Conservation (phyloP, 2,113 vertebrate species). For the Seriola rivoliana region DNA sequence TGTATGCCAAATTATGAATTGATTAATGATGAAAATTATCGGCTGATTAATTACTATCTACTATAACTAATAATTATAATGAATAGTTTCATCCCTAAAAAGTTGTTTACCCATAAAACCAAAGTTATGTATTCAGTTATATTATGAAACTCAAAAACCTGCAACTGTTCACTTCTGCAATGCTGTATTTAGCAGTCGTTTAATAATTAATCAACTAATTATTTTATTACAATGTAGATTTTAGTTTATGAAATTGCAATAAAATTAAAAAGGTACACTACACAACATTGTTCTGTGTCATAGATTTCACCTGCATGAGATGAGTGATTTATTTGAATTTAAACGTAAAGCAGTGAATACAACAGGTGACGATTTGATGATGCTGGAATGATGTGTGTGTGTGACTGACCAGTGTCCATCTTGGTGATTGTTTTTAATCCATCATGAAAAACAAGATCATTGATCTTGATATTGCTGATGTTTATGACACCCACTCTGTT, state of each 20-base stretch:
- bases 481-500: slow-evolving; percentile 32
- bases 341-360: background rate
- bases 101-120: background rate
- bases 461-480: slow-evolving; percentile 49
- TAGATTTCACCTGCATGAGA: background rate
- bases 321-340: background rate
- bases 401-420: background rate
- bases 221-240: background rate
- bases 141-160: no score
- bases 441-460: slow-evolving; percentile 19
- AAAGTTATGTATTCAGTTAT: no score
- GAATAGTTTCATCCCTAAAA: no score
- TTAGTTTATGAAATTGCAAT: background rate
- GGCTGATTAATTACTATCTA: no score
- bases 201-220: no score
- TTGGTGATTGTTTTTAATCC: background rate
- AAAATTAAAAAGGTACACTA: background rate
- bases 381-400: background rate
- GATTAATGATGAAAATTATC: no score
- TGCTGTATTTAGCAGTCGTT: background rate
- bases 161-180: no score
- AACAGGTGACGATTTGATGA: slow-evolving; percentile 1
- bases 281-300: background rate
- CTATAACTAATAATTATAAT: no score
- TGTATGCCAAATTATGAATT: no score